Evolutionary conservation across 2,113 vertebrate genomes (phyloP), one percentile per base, ranked within the genome.

Genomic region (Dicaeum eximium): DNA sequence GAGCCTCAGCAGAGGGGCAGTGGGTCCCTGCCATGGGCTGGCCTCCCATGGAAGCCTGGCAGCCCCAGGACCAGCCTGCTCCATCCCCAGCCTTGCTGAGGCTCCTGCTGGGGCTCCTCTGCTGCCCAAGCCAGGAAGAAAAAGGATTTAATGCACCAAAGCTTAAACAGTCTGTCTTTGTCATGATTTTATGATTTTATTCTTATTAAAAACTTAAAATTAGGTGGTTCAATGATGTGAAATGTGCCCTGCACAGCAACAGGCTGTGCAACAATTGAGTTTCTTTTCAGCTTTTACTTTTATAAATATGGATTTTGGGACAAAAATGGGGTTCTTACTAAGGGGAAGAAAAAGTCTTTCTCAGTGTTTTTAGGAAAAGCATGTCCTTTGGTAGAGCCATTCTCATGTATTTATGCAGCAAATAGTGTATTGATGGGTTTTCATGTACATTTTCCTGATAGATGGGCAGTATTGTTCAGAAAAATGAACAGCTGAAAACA

Each of bases 1-100:
- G 66, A 78, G 21, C 18, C 56, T 50, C 0, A 2, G 27, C 30
- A 79, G 42, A 56, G n/a, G 24, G 21, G 15, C 8, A 4, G 0
- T 4, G 15, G 22, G 28, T 25, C 22, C 56, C 50, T 83, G 24
- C 9, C 48, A 18, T 0, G 11, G 25, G 8, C 23, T 79, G 27
- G 8, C 48, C 20, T 24, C 47, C 51, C 2, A 0, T 3, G 73
- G 31, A 21, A 54, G 30, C 23, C 16, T n/a, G 57, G 57, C 40
- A 75, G 42, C 7, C n/a, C 24, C 27, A 42, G 30, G 21, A 45
- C 10, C 72, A 93, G 18, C 17, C 22, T 72, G 24, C 24, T 84
- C 28, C 22, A 6, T 12, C 7, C 54, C 31, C 25, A 57, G n/a
- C 3, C 16, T 44, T 69, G 13, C 7, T 80, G 62, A 75, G 53